Evolutionary conservation across 2,113 vertebrate species (phyloP), one percentile per base, ranked within the genome.

Genomic region (Oncorhynchus mykiss): DNA sequence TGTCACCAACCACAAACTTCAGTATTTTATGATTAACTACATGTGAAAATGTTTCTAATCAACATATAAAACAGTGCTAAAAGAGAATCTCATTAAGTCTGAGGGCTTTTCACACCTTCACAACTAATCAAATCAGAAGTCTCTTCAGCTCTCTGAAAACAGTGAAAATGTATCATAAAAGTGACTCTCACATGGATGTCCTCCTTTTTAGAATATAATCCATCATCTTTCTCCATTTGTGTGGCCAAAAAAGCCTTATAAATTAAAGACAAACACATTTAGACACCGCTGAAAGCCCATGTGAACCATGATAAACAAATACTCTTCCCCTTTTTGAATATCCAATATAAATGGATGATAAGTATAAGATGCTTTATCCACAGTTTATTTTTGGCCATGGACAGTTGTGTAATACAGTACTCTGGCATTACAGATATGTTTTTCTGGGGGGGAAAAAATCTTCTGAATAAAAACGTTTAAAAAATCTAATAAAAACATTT

Each of bases 251-350:
- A 27, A 34, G 64, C 54, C 70, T 76, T 72, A 78, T 81, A 60
- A 85, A 84, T 73, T 76, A 74, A 68, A 74, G 67, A 81, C 72
- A 65, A 75, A 65, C 31, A 45, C 60, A 72, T 79, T 27, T 74
- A 29, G 67, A 69, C 48, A n/a, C 22, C 62, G 54, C 74, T 62
- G 65, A 62, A 75, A 78, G 71, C 45, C 49, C 49, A 24, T 22
- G 11, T 18, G 16, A 25, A 7, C 62, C 22, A 22, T 66, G 34
- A 74, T 74, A 66, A 74, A 62, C 16, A 72, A 72, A 84, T 73
- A 68, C 57, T 62, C 51, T 78, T 64, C 73, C 74, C 5, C 59
- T 66, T 78, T 80, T 73, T 65, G 69, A 57, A 54, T 24, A 57
- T 60, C 9, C 39, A 45, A 9, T 45, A 71, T 72, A 51, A 67